These are phyloP conservation scores for Seriola quinqueradiata DNA, from an alignment of 2,113 vertebrate genomes.

Conservation along the genomic window DNA sequence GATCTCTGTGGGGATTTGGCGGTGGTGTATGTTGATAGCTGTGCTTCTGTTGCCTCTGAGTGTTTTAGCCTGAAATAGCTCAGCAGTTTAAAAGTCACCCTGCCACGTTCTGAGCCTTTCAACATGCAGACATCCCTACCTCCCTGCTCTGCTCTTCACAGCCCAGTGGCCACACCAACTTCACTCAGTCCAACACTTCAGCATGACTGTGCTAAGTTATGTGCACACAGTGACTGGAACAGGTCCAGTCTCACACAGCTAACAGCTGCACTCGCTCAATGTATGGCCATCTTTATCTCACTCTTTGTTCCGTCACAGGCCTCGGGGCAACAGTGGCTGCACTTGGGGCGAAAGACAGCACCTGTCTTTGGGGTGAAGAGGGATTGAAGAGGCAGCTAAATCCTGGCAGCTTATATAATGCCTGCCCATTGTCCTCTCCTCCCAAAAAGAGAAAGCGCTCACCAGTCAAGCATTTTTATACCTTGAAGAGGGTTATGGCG, in stretches of 20 bases:
- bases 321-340: background rate
- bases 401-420: constrained; percentile 37
- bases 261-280: constrained; percentile 65
- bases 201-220: constrained; percentile 66
- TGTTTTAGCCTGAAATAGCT: constrained; percentile 72
- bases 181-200: constrained; percentile 50
- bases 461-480: constrained; percentile 38
- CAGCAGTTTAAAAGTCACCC: constrained; percentile 50
- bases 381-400: constrained; percentile 51
- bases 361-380: constrained; percentile 67
- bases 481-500: constrained; percentile 10
- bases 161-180: constrained; percentile 44
- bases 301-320: constrained; percentile 36
- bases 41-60: constrained; percentile 51
- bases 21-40: constrained; percentile 52
- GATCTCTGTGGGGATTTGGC: constrained; percentile 63
- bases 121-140: constrained; percentile 45
- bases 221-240: constrained; percentile 50
- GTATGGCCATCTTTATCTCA: constrained; percentile 48
- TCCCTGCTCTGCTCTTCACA: constrained; percentile 47
- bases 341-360: constrained; percentile 46
- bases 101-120: constrained; percentile 42
- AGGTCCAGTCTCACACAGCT: constrained; percentile 38
- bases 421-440: constrained; percentile 43
- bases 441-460: constrained; percentile 50